Evolutionary conservation across 2,888 invertebrate genomes (phyloP), one percentile per base, ranked within the genome.

Genomic region (Campopleginae sp.): DNA sequence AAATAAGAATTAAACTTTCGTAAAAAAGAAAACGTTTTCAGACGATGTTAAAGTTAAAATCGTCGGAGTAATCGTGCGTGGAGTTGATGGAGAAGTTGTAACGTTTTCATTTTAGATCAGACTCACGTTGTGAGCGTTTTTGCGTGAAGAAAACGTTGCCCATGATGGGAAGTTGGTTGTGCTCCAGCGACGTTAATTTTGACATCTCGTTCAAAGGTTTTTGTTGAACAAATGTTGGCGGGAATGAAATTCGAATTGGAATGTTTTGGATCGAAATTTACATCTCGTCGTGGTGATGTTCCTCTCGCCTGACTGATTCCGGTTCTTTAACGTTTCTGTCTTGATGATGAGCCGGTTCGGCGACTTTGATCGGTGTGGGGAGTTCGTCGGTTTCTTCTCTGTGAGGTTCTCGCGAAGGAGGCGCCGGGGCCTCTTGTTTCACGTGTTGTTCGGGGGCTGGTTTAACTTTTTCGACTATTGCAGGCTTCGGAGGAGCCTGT

Each of bases 321-420:
- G 33, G 51, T 61, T 66, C 51, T 19, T 75, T 76, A 0, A 75
- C 19, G n/a, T 42, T 14, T 48, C 65, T 70, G 1, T 23, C 71
- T 27, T 71, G 75, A 12, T 85, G 65, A 1, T 46, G 12, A 19
- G 95, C 95, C 83, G 94, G 94, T 27, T 93, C 92, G 0, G 95
- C 95, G 88, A 74, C 75, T 63, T 85, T 70, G 8, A 87, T 95
- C 94, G 90, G 96, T 95, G 80, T 93, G 93, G 14, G 96, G 94
- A 4, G 96, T 95, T n/a, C 93, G 91, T 38, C 93, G 92, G 31
- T 92, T 88, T 54, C 91, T 77, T 51, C 70, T 78, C 27, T 84
- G 58, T 31, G 85, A 75, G 8, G 86, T 70, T 87, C 75, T 27
- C 79, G 31, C 23, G 82, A 10, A 31, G 14, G 80, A 71, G 46